phyloP scores from a whole-genome alignment of 2,888 invertebrate genomes.

The Philonicus albiceps region DNA sequence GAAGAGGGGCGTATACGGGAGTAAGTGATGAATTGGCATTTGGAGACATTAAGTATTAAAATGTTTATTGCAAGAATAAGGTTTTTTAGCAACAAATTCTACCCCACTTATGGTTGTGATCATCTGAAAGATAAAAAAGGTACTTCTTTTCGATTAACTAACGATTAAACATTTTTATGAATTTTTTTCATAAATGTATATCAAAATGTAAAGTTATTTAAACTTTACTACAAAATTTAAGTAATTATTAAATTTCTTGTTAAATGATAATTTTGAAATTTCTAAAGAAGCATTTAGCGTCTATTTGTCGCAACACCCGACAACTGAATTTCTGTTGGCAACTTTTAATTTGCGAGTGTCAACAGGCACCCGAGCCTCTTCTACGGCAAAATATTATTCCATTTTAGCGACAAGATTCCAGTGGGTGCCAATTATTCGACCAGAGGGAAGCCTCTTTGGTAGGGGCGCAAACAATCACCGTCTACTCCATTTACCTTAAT shows the following conservation, averaged over 20 bases:
- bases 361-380: neutral
- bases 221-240: neutral
- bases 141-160: too few species aligned
- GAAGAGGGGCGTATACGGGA: too few species aligned
- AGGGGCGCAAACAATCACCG: neutral
- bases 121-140: too few species aligned
- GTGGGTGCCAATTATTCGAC: neutral
- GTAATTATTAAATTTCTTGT: neutral
- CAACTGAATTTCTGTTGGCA: neutral
- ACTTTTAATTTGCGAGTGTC: neutral
- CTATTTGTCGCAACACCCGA: neutral
- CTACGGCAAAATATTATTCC: neutral
- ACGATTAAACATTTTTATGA: too few species aligned
- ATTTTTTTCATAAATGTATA: neutral
- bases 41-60: too few species aligned
- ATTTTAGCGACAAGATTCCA: neutral
- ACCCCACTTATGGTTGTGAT: too few species aligned
- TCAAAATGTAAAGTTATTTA: neutral
- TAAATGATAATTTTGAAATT: neutral
- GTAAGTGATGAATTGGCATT: too few species aligned
- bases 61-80: too few species aligned
- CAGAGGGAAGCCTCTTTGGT: neutral
- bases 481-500: conserved; percentile 16
- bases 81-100: too few species aligned
- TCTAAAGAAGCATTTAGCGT: neutral